Evolutionary conservation across 2,797 vertebrate species (phyloP), one percentile per base, ranked within the genome.

Genomic region (Pelodytes ibericus): DNA sequence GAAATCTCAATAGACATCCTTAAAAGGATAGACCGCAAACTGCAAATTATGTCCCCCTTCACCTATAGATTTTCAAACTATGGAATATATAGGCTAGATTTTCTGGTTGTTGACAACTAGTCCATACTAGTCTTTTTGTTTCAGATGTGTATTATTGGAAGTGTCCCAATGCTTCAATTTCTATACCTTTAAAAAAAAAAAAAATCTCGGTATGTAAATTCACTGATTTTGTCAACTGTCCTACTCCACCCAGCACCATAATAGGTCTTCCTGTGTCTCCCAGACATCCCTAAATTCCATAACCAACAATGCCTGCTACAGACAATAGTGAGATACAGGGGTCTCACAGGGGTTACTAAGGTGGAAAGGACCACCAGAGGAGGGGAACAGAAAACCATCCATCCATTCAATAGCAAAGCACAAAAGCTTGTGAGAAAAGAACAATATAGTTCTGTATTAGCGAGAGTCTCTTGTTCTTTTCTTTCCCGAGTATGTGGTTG

Each of bases 341-440:
- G 57, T 70, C 65, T 39, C 65, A 62, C 24, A 53, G 74, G 74
- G 72, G 74, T 44, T 68, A 39, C 9, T 25, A 36, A 75, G 65
- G 74, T 75, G 66, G 63, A 75, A 75, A 51, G 31, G 66, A 75
- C 65, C 65, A 75, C 74, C 65, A 25, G 65, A 70, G 74, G 74
- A 62, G 56, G 64, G 66, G 59, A 65, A 60, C 64, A 33, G 36
- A 36, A 29, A 29, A 26, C 53, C 66, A 33, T 31, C 56, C 24
- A 57, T 56, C 24, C 26, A 57, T 56, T 57, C 31, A 20, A 57
- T 41, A 29, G 16, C 22, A 29, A 24, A 30, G 44, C 10, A 53
- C 49, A 53, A 53, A 47, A 47, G 44, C 44, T n/a, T n/a, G 3
- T 1, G 44, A 44, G 25, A 25, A n/a, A 65, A 66, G 63, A 59